Base-by-base conservation (phyloP, 2,888 invertebrate genomes). In the Synanthedon formicaeformis region DNA sequence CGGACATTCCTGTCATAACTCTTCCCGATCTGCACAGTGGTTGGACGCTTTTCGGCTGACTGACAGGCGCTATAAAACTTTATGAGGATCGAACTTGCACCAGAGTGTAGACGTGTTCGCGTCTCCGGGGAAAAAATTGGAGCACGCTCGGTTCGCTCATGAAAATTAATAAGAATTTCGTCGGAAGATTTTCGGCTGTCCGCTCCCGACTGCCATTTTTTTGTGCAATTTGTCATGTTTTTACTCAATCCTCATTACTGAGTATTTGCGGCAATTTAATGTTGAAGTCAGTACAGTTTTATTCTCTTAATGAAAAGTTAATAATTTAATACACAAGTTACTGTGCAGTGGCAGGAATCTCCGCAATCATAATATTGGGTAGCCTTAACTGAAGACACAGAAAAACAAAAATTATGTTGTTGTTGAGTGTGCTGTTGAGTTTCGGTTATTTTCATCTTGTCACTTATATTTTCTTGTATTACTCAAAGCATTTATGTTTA, bases 91-190 rank as follows among this genome's bases (percentile, higher is more conserved):
- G 71, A 75, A 74, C 64, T 57, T 53, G 61, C 69, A 23, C 23
- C 23, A 61, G 65, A 62, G 61, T 64, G 64, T 56, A 56, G 58
- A 58, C 60, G 54, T 53, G 59, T 58, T 55, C 58, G 53, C 59
- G 58, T 60, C 62, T 57, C 40, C n/a, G 51, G 12, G 8, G 72
- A 78, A 78, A 73, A 79, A 79, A 75, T 66, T 78, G 65, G 81
- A 79, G 78, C 79, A 78, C 56, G 63, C 64, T 60, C 60, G 56
- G 62, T 51, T 58, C 63, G 57, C 69, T 78, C 78, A 78, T 79
- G 78, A 80, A 79, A 79, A 78, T 79, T 78, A 76, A 78, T 79
- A 74, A 72, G 67, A 60, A 60, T 67, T 69, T 73, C 74, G 67
- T 62, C 64, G 62, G 71, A 74, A 72, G 56, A 62, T 58, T 62